Evolutionary conservation across 2,113 vertebrate species (phyloP), one percentile per base, ranked within the genome.

Genomic region (Rhea pennata): DNA sequence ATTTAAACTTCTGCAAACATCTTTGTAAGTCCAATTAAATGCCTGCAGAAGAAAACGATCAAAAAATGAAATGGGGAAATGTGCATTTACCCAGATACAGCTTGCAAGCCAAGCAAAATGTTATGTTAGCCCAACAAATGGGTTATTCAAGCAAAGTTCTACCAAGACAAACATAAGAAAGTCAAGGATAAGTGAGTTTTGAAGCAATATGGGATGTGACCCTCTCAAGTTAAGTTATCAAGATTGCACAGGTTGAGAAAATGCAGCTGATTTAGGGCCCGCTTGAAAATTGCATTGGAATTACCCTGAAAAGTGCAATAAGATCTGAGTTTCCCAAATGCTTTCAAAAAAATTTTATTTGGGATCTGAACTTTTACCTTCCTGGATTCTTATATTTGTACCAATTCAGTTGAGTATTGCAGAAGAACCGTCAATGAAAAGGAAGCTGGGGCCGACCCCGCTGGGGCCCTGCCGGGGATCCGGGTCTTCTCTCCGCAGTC

Each of bases 51-150:
- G 96, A 97, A 97, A 98, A 96, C 19, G 78, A 95, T 95, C 94
- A 93, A 96, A 97, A 97, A 97, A 95, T 97, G 96, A 96, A 97
- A 94, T 1, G 31, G 95, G 87, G 90, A 97, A 98, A 92, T 44
- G 65, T 96, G 94, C 93, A 27, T 96, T 97, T 96, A 97, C 95
- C 92, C 93, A 95, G 95, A 94, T 90, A 90, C 90, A 93, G 94
- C 94, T 97, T 12, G 42, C 86, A 96, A 97, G 98, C 98, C 98
- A 98, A 98, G 96, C 76, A 98, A 98, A 98, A 98, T 98, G 97
- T 98, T 98, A 90, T 98, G 96, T 97, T 97, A 98, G 97, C 93
- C 96, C 97, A 97, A 96, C 97, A 97, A 97, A 97, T 73, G 92
- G 95, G 90, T 98, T 98, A 95, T 98, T 98, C 96, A 97, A 96